A percentile compares a stretch with the other conserved stretches of the same genome.
Evolutionary conservation across 1,140 invertebrate species (phyloP).

Genomic region (Druon quercuslanigerum): DNA sequence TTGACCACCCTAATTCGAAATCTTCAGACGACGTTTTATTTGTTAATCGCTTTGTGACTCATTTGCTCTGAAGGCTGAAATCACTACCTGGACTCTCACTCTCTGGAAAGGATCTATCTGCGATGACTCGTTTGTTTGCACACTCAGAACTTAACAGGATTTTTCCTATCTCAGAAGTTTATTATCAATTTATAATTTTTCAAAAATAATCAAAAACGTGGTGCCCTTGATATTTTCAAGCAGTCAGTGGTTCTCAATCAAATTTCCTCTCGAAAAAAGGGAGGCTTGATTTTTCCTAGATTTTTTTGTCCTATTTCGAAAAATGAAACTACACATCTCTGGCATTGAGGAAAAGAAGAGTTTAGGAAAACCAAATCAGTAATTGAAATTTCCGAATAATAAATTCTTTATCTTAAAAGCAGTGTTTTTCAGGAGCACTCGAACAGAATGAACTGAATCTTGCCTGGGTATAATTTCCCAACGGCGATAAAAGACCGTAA

Average conservation of each 20-base stretch:
- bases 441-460: conserved; percentile 12
- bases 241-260: too few species aligned
- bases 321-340: too few species aligned
- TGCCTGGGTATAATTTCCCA: conserved; percentile 14
- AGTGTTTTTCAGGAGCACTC: not conserved
- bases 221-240: not conserved
- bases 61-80: not conserved
- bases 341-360: not conserved
- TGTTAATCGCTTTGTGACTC: conserved; percentile 21
- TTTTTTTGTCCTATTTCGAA: too few species aligned
- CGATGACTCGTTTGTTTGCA: conserved; percentile 22
- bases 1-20: too few species aligned
- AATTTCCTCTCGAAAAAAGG: too few species aligned
- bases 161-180: not conserved
- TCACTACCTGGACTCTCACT: not conserved
- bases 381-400: too few species aligned
- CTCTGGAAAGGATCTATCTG: not conserved
- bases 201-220: too few species aligned
- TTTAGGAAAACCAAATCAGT: too few species aligned
- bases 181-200: not conserved
- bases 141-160: conserved; percentile 51
- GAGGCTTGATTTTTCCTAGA: too few species aligned
- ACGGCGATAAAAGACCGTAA: conserved; percentile 19
- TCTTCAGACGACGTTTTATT: not conserved
- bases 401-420: not conserved